Conservation (phyloP, 2,888 invertebrate species). For the Drosophila maculinotata region DNA sequence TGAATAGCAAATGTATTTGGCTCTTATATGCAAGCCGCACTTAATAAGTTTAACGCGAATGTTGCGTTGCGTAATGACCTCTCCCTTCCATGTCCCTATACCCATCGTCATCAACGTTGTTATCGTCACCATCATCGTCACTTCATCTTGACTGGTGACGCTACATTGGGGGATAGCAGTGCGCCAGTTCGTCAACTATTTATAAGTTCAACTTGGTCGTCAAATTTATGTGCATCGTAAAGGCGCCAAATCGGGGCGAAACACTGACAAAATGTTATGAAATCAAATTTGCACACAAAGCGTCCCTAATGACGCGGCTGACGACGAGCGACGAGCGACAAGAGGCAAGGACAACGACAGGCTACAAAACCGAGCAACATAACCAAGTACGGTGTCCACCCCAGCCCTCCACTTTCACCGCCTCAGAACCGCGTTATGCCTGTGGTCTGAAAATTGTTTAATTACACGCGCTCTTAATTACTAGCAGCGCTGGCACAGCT, state of each 20-base stretch:
- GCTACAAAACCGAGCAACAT: conserved; percentile 22
- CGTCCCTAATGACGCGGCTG: conserved; percentile 67
- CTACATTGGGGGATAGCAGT: conserved; percentile 20
- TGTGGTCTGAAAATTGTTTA: conserved; percentile 70
- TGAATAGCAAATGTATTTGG: conserved; percentile 22
- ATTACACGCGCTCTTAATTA: conserved; percentile 69
- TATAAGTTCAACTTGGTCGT: conserved; percentile 71
- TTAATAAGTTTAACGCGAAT: conserved; percentile 16
- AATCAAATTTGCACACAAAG: conserved; percentile 79
- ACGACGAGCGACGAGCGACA: conserved; percentile 13
- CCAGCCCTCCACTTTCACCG: neutral
- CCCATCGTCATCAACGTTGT: conserved; percentile 8
- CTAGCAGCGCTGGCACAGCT: conserved; percentile 27
- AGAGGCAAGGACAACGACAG: conserved; percentile 13
- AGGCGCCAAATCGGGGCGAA: conserved; percentile 63
- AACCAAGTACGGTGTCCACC: too few relatives aligned
- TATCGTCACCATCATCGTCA: conserved; percentile 51
- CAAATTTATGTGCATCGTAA: conserved; percentile 75
- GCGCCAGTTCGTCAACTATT: conserved; percentile 66
- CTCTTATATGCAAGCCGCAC: conserved; percentile 4
- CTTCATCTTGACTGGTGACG: conserved; percentile 38
- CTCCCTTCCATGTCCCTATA: too few relatives aligned
- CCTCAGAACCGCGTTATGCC: neutral
- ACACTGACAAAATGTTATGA: conserved; percentile 75
- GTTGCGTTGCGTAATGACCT: neutral